A percentile compares a stretch with the other conserved stretches of the same genome.
Conservation (phyloP, 2,888 invertebrate species). For the Drosophila paranaensis region DNA sequence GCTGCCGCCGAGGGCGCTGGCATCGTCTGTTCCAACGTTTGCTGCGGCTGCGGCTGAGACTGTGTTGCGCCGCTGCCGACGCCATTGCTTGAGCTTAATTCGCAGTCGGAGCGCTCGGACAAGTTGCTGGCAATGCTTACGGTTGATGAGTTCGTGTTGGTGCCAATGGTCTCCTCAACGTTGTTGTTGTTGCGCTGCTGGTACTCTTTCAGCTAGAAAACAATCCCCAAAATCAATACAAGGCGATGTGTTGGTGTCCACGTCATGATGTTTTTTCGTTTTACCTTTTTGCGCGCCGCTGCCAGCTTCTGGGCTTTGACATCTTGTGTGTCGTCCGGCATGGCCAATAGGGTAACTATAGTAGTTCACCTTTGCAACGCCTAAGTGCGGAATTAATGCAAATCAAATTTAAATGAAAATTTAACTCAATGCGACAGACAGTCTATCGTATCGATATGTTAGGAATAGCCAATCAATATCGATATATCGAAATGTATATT, state of each 20-base stretch:
- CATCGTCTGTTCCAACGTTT: background rate
- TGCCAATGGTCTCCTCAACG: constrained; percentile 41
- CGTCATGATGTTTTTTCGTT: constrained; percentile 60
- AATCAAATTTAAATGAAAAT: constrained; percentile 40
- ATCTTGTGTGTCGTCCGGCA: constrained; percentile 82
- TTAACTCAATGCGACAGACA: constrained; percentile 17
- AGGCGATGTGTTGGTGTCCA: constrained; percentile 54
- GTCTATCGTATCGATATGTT: constrained; percentile 22
- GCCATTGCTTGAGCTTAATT: constrained; percentile 59
- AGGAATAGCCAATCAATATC: constrained; percentile 10
- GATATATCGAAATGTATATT: constrained; percentile 6
- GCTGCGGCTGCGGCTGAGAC: background rate
- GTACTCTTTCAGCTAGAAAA: constrained; percentile 79
- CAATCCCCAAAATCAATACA: constrained; percentile 57
- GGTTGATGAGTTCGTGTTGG: constrained; percentile 62
- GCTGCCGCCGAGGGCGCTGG: constrained; percentile 21
- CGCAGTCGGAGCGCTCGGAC: constrained; percentile 79
- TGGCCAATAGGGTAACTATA: constrained; percentile 49
- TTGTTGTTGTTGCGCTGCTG: constrained; percentile 74
- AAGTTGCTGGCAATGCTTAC: constrained; percentile 76
- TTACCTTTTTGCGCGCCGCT: constrained; percentile 84
- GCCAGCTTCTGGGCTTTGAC: constrained; percentile 83
- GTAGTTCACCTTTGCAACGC: constrained; percentile 1
- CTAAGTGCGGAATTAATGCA: constrained; percentile 6
- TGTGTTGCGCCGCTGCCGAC: background rate